Evolutionary conservation across 92 coral and sea anemone genomes (phyloP), one percentile per base, ranked within the genome.

Genomic region (Isaurus tuberculatus): DNA sequence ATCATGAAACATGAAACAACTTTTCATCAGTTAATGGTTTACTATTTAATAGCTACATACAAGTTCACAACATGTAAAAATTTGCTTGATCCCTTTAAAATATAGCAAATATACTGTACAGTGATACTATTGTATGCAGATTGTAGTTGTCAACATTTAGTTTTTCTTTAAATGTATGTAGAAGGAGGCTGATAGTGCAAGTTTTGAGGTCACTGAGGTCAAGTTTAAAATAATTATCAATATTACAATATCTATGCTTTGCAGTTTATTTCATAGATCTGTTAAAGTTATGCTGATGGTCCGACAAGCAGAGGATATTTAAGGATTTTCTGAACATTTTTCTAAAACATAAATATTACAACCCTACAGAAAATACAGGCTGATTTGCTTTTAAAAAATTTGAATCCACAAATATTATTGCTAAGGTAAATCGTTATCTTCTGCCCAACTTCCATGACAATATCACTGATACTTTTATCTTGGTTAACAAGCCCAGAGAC

Each of bases 61-160:
- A 75, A 75, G 67, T 4, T 75, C 33, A 75, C 69, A 77, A 46
- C 48, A 26, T 53, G 81, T 77, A 77, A 77, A 77, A 77, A 77
- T 77, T 48, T 77, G 70, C 67, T 77, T 8, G 51, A 34, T 77
- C 69, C 82, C 53, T 57, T 77, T 77, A 77, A 77, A 77, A 77
- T 77, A 77, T 77, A 77, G 69, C 48, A 77, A n/a, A 17, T n/a
- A n/a, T n/a, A 55, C 64, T 77, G 68, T 77, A 77, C 82, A 77
- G 31, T 32, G 31, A n/a, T 69, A 77, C 26, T 20, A n/a, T 55
- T 32, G 82, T 33, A 77, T 13, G 70, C 16, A 58, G 82, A 57
- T 11, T n/a, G n/a, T n/a, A 29, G 2, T 77, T 17, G 34, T 61
- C 82, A 58, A 77, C 5, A 46, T 31, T 34, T 19, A 9, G 58